These are phyloP conservation scores for Drosophila subobscura DNA, from an alignment of 1,140 invertebrate species.

Conservation along the genomic window DNA sequence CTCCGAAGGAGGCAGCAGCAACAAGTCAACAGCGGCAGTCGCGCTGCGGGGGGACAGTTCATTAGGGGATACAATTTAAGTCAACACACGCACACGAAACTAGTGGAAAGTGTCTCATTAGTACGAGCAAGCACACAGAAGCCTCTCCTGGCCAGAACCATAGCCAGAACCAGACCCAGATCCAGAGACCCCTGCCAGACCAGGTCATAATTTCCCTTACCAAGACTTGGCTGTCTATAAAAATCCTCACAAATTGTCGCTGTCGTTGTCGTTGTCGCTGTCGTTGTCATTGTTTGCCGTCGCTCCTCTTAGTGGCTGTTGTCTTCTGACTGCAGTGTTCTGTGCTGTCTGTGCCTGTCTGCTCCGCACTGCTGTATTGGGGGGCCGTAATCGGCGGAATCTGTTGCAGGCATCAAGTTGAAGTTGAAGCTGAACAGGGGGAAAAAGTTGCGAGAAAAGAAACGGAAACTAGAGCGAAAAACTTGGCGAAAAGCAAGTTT, in stretches of 20 bases:
- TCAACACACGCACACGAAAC: conserved; percentile 50
- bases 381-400: neutral
- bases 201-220: conserved; percentile 42
- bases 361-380: too few species aligned
- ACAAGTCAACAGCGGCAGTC: conserved; percentile 49
- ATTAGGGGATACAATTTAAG: conserved; percentile 68
- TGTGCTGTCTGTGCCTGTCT: conserved; percentile 2
- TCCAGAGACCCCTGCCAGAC: conserved; percentile 14
- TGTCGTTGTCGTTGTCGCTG: neutral
- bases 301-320: too few species aligned
- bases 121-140: conserved; percentile 37
- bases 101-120: conserved; percentile 75
- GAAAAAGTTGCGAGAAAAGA: conserved; percentile 12
- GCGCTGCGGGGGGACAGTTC: conserved; percentile 49
- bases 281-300: neutral
- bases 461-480: conserved; percentile 40
- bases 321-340: neutral
- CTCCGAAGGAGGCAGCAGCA: conserved; percentile 40
- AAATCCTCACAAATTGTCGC: conserved; percentile 33
- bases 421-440: conserved; percentile 10
- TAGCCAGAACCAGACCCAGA: conserved; percentile 1
- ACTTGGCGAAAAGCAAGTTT: conserved; percentile 32
- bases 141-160: neutral
- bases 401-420: conserved; percentile 27
- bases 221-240: conserved; percentile 35